phyloP scores from a whole-genome alignment of 2,888 invertebrate genomes.

The Chelonus formosanus region DNA sequence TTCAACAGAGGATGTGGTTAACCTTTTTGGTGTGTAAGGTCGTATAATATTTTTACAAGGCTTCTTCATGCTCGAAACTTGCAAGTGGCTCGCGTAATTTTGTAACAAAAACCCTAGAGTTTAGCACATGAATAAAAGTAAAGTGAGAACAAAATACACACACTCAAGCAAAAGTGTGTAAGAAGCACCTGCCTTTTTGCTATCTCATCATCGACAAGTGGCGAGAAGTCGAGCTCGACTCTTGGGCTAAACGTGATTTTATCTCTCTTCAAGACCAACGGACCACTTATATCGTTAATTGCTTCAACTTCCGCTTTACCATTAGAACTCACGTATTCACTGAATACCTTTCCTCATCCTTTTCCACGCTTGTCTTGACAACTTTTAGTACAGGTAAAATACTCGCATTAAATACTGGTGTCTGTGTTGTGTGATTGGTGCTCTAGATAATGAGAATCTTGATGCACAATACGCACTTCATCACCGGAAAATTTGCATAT shows the following conservation, averaged over 20 bases:
- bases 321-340: slow-evolving; percentile 44
- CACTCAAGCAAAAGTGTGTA: slow-evolving; percentile 35
- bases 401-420: too few species aligned
- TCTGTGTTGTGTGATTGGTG: too few species aligned
- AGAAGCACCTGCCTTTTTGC: slow-evolving; percentile 59
- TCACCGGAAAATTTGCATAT: slow-evolving; percentile 14
- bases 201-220: slow-evolving; percentile 55
- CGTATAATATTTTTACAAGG: slow-evolving; percentile 63
- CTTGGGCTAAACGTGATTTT: slow-evolving; percentile 47
- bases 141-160: slow-evolving; percentile 32
- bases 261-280: slow-evolving; percentile 61
- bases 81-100: slow-evolving; percentile 41
- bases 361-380: slow-evolving; percentile 18
- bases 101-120: slow-evolving; percentile 9
- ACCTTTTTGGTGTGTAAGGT: slow-evolving; percentile 47
- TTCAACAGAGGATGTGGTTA: slow-evolving; percentile 61
- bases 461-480: slow-evolving; percentile 12
- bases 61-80: slow-evolving; percentile 57
- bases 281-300: slow-evolving; percentile 66
- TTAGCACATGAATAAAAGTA: slow-evolving; percentile 40
- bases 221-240: slow-evolving; percentile 33
- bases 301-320: slow-evolving; percentile 62
- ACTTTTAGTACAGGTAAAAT: not conserved
- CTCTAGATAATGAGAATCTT: slow-evolving; percentile 36
- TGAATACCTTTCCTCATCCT: slow-evolving; percentile 20